Conservation (phyloP, 2,888 invertebrate species). For the Agrilus cyanescens region DNA sequence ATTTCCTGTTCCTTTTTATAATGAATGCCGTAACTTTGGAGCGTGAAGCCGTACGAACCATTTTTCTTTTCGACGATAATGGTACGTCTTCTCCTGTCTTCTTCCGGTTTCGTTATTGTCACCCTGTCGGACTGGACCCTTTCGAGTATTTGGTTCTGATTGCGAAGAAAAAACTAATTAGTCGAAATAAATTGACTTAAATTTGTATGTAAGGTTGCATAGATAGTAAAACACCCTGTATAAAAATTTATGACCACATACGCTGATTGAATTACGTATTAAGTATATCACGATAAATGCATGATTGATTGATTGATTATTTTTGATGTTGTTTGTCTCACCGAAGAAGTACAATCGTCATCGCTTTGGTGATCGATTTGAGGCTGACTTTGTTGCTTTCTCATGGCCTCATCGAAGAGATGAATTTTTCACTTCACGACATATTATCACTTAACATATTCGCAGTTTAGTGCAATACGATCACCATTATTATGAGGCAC, state of each 20-base stretch:
- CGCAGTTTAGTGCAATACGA: not conserved
- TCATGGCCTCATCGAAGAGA: slow-evolving; percentile 1
- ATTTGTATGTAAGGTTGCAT: not conserved
- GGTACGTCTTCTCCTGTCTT: slow-evolving; percentile 77
- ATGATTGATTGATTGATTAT: too few species aligned
- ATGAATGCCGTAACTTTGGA: slow-evolving; percentile 95
- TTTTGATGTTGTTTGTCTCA: slow-evolving; percentile 23
- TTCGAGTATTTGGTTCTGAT: slow-evolving; percentile 54
- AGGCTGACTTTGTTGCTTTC: slow-evolving; percentile 22
- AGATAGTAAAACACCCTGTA: not conserved
- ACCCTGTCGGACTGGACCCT: slow-evolving; percentile 62
- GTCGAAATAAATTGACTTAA: too few species aligned
- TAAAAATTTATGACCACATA: not conserved
- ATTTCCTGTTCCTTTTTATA: slow-evolving; percentile 89
- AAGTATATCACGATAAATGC: too few species aligned
- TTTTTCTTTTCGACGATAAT: slow-evolving; percentile 87
- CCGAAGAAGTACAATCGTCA: slow-evolving; percentile 43
- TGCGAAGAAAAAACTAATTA: not conserved
- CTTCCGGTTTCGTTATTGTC: slow-evolving; percentile 60
- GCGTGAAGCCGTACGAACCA: slow-evolving; percentile 86
- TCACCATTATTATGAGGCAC: slow-evolving; percentile 3
- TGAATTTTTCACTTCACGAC: not conserved
- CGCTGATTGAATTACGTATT: too few species aligned
- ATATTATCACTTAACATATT: not conserved
- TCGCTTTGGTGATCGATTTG: slow-evolving; percentile 37